Base-by-base conservation (phyloP, 2,888 invertebrate species). In the Diarsia rubi region DNA sequence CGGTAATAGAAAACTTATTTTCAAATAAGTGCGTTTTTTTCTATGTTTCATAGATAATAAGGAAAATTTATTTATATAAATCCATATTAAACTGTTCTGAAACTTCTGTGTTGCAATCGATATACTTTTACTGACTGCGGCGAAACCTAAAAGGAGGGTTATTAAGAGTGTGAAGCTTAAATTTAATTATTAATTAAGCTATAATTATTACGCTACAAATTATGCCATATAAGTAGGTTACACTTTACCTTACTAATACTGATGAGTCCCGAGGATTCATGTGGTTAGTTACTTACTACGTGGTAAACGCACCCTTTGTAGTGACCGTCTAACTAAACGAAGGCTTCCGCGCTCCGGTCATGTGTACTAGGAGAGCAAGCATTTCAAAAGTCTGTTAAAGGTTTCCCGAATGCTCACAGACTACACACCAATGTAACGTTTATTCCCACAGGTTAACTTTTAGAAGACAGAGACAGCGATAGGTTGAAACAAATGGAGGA, bases 311-410 rank as follows among this genome's bases (percentile, higher is more conserved):
- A 11, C 16, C 19, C 27, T 68, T 37, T 12, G 5, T 44, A 31
- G 69, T n/a, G 8, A n/a, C 24, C 24, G 47, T 24, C 64, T 64
- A 64, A 27, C 21, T 9, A 12, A 3, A 27, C 14, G 21, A 31
- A 49, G 27, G n/a, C 27, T 59, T 65, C 49, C n/a, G 42, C n/a
- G 12, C 27, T 60, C 3, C 75, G 27, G 27, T 47, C 16, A 74
- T 27, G 2, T 27, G 45, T 67, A 75, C 65, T 49, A 73, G 73
- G 75, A 62, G 0, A 60, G 37, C 44, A 73, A 3, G 24, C 27
- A 16, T 2, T 8, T 1, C 44, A 52, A 14, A 9, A 16, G 49
- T 14, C 0, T 27, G 3, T 44, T 45, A 69, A 57, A 54, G 5
- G 9, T 11, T 6, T 45, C 9, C 8, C 45, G 24, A 45, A 69